These are phyloP conservation scores for Natrix natrix DNA, from an alignment of 2,797 vertebrate species.

Conservation along the genomic window DNA sequence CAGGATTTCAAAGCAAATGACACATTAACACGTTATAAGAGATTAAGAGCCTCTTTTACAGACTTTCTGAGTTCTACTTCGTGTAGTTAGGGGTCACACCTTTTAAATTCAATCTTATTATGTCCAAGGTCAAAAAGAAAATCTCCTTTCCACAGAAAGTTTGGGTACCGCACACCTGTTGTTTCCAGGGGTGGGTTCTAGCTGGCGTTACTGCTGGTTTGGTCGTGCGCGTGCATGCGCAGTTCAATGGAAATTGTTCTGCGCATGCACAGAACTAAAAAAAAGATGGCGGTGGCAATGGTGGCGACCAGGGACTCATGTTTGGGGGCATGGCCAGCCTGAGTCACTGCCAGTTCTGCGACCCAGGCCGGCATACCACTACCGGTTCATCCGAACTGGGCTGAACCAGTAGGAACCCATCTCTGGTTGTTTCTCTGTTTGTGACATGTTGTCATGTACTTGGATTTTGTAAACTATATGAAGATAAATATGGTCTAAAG, in stretches of 20 bases:
- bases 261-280: no score
- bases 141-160: neutral
- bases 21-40: constrained; percentile 9
- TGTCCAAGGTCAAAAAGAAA: constrained; percentile 14
- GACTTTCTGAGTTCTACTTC: constrained; percentile 2
- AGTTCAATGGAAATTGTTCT: no score
- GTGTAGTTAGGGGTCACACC: neutral
- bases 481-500: neutral
- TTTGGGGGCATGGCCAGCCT: no score
- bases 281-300: no score
- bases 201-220: no score
- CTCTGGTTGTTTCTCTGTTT: neutral
- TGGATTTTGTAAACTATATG: neutral
- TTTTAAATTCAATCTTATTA: constrained; percentile 25
- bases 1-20: constrained; percentile 25
- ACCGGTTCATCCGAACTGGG: no score
- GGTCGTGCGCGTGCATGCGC: no score
- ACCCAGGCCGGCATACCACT: no score
- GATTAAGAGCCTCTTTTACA: constrained; percentile 17
- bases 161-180: neutral
- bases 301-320: no score
- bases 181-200: no score
- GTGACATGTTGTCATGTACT: neutral
- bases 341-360: no score
- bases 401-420: no score